A percentile compares a stretch with the other conserved stretches of the same genome.
phyloP scores from a whole-genome alignment of 2,888 invertebrate genomes.

The Fragum whitleyi region DNA sequence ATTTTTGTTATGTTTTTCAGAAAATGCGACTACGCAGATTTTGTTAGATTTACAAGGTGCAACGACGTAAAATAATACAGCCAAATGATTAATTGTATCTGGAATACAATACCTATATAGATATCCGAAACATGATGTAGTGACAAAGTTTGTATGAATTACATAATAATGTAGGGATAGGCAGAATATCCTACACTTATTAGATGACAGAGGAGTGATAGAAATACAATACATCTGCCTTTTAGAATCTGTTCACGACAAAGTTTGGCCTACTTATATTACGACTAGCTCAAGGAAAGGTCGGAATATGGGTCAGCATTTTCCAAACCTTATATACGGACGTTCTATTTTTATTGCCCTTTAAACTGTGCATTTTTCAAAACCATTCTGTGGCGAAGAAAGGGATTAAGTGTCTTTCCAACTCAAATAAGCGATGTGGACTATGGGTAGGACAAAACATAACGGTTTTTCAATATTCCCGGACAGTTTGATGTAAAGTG shows the following conservation, averaged over 20 bases:
- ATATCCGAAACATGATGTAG: neutral
- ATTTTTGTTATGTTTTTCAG: neutral
- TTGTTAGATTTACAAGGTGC: neutral
- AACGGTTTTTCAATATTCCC: neutral
- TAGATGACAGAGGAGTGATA: too few relatives aligned
- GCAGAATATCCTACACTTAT: neutral
- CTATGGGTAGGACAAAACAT: neutral
- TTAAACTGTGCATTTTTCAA: neutral
- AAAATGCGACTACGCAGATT: neutral
- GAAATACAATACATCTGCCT: too few relatives aligned
- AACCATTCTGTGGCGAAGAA: neutral
- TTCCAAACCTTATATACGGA: too few relatives aligned
- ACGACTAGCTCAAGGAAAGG: too few relatives aligned
- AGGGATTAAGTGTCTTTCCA: neutral
- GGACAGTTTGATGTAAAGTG: neutral
- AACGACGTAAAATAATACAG: neutral
- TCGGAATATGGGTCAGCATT: too few relatives aligned
- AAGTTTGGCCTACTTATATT: too few relatives aligned
- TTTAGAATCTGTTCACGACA: too few relatives aligned
- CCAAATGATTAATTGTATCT: neutral
- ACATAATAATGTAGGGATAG: neutral
- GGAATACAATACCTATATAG: neutral
- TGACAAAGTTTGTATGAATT: neutral
- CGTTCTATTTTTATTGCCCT: neutral
- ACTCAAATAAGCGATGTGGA: neutral